These are phyloP conservation scores for Glaucidium brasilianum DNA, from an alignment of 2,113 vertebrate species.

Conservation along the genomic window DNA sequence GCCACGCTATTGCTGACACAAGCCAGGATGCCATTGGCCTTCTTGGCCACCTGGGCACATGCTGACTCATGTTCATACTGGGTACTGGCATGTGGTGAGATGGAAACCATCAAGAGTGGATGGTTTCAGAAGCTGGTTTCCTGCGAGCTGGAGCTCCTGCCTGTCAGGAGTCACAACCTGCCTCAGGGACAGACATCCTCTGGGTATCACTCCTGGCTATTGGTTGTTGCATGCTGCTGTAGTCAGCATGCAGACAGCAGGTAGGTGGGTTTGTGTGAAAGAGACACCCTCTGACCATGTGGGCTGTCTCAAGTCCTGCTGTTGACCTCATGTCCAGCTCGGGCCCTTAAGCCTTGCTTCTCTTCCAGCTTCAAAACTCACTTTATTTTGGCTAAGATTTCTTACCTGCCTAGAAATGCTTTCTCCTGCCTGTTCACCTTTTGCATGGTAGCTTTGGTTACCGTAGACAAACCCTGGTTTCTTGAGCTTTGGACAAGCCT, in stretches of 20 bases:
- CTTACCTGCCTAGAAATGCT: background rate
- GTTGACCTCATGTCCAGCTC: background rate
- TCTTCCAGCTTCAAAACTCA: background rate
- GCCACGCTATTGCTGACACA: too few relatives aligned
- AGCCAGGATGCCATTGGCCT: too few relatives aligned
- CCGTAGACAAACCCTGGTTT: background rate
- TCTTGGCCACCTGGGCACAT: too few relatives aligned
- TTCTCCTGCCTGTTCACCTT: background rate
- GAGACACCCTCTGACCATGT: rapidly evolving
- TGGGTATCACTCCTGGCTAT: background rate
- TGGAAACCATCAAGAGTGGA: background rate
- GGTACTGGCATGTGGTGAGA: background rate
- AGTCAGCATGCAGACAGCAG: background rate
- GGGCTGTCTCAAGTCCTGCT: background rate
- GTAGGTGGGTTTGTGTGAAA: background rate
- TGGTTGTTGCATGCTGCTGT: background rate
- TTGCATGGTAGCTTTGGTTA: background rate
- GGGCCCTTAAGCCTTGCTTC: background rate
- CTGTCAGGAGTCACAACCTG: background rate
- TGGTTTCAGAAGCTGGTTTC: background rate
- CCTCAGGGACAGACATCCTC: background rate
- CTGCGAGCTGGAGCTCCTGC: background rate
- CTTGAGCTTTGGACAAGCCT: background rate
- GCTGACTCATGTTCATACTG: too few relatives aligned
- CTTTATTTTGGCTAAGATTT: background rate